phyloP scores from a whole-genome alignment of 30 jellyfish, hydroid and myxozoan species.

The Nemopilema nomurai region DNA sequence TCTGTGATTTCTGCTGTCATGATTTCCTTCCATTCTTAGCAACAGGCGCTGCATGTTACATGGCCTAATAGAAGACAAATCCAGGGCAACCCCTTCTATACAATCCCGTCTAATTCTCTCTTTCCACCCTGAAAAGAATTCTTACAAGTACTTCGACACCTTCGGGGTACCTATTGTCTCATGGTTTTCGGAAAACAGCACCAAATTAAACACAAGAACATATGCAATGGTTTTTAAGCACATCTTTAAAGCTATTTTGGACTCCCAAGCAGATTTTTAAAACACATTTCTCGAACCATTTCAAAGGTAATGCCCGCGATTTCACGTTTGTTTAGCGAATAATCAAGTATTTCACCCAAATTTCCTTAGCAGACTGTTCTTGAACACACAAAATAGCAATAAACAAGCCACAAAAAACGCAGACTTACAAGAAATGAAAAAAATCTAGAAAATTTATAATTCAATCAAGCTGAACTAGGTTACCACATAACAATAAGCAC shows the following conservation, averaged over 20 bases:
- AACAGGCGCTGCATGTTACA: no score
- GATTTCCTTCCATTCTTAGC: no score
- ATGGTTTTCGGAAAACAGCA: neutral
- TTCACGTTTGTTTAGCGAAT: neutral
- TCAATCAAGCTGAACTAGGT: neutral
- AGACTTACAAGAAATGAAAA: neutral
- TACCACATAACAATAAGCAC: neutral
- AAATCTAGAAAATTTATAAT: neutral
- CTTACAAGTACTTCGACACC: neutral
- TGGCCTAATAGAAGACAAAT: no score
- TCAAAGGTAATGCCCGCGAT: neutral
- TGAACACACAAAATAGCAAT: neutral
- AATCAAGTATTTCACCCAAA: neutral
- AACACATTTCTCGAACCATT: neutral
- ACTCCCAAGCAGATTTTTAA: neutral
- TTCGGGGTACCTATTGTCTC: neutral
- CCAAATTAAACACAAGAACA: neutral
- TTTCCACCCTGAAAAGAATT: no score
- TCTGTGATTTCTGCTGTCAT: no score
- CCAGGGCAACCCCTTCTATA: no score
- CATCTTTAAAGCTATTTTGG: neutral
- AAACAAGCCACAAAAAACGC: neutral
- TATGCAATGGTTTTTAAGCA: neutral
- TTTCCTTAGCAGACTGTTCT: neutral
- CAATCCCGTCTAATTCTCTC: no score